Evolutionary conservation across 2,113 vertebrate species (phyloP), one percentile per base, ranked within the genome.

Genomic region (Montifringilla adamsi): DNA sequence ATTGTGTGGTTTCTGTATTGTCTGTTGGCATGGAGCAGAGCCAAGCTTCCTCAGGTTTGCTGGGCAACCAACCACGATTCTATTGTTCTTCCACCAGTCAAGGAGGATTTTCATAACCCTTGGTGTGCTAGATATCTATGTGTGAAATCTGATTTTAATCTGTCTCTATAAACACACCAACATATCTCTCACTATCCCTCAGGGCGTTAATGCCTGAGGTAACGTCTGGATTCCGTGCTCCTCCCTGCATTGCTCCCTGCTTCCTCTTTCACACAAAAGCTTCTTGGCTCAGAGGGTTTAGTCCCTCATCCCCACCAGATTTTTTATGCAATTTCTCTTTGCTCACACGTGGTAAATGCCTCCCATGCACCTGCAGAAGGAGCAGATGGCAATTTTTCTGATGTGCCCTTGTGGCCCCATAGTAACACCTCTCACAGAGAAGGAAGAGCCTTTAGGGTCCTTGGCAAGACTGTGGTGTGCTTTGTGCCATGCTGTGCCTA

Each of bases 121-220:
- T 86, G 72, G 59, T 77, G 94, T 95, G 81, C 59, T 69, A 44
- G 66, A 69, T 77, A 95, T 75, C 80, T 56, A 64, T 33, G 59
- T 62, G 77, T 84, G 92, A 81, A 94, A 84, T 94, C 82, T 26
- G 60, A 66, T 92, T 92, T 78, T 85, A 92, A 87, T 87, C 90
- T 88, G n/a, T 58, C 66, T 94, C 77, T 93, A 35, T 90, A 97
- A 94, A 89, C 92, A 87, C 37, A 17, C 52, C 68, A 89, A 96
- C 81, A 53, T 47, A 94, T 46, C 86, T 93, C 53, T 35, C 64
- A 47, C 39, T 72, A 24, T 66, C 41, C 83, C 83, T 82, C 24
- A n/a, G 41, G 84, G 86, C 6, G 27, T 35, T 87, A 84, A 72
- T 82, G 94, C 96, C 94, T 97, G 94, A 97, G 73, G 94, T 96